phyloP scores from a whole-genome alignment of 1,140 invertebrate genomes.

The Drosophila setifemur region DNA sequence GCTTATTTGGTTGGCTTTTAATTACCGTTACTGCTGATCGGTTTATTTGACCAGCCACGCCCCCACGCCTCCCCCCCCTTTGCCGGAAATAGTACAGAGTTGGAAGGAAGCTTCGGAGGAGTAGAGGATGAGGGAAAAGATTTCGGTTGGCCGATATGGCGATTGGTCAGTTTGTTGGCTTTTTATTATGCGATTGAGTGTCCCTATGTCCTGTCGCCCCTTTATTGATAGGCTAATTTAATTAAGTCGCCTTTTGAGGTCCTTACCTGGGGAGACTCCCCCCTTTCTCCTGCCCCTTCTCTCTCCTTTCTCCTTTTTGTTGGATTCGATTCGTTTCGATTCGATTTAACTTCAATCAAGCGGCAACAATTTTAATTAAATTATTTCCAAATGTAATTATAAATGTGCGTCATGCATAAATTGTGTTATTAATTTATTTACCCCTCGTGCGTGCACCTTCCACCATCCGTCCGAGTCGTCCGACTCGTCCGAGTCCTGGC shows the following conservation, averaged over 20 bases:
- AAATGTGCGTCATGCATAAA: conserved; percentile 79
- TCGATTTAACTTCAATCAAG: conserved; percentile 79
- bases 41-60: conserved; percentile 60
- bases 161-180: conserved; percentile 66
- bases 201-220: conserved; percentile 12
- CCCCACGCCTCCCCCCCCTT: neutral
- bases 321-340: conserved; percentile 11
- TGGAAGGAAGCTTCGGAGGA: too few relatives aligned
- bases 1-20: conserved; percentile 79
- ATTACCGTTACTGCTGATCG: conserved; percentile 75
- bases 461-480: conserved; percentile 2
- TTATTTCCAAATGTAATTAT: conserved; percentile 81
- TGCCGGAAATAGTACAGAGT: neutral
- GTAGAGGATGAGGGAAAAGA: too few relatives aligned
- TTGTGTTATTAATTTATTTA: conserved; percentile 80
- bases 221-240: conserved; percentile 69
- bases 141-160: conserved; percentile 32
- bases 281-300: too few relatives aligned
- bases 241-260: conserved; percentile 56
- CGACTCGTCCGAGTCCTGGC: conserved; percentile 17
- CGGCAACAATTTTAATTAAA: conserved; percentile 81
- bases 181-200: conserved; percentile 50
- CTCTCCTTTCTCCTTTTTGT: neutral
- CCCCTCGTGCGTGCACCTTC: neutral
- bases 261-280: too few relatives aligned